Evolutionary conservation across 2,888 invertebrate species (phyloP), one percentile per base, ranked within the genome.

Genomic region (Lithophane leautieri): DNA sequence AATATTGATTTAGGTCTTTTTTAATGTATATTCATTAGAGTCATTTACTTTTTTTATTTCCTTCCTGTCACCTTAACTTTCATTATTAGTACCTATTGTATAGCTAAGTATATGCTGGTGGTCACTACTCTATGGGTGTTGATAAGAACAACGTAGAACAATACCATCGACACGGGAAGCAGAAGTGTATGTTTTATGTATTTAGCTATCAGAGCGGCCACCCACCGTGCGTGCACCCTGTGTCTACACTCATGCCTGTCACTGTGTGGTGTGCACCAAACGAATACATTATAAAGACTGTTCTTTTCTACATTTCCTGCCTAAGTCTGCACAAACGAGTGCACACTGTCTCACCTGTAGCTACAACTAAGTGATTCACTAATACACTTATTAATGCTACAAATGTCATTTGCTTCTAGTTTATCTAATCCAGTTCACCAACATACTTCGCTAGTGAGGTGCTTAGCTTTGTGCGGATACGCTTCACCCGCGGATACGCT

Each of bases 361-460:
- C 12, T 7, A 40, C 12, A 19, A 50, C 40, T 14, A 44, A 73
- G 11, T 74, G 22, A 19, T 65, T 65, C 14, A 19, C 16, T 50
- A 40, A 50, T 42, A 42, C 50, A 52, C 12, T 40, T 62, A 67
- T 42, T 68, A 44, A 68, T 67, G 34, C 34, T 52, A 25, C 52
- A 60, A 22, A 52, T 61, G 12, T 25, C 14, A n/a, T 69, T 68
- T 25, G 16, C 12, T n/a, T 40, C 28, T 78, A 58, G 72, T 78
- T 40, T 28, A 40, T 44, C 19, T 56, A 72, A 79, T 78, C 66
- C n/a, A 66, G 28, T 44, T 65, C 47, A 50, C 12, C 42, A 4
- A n/a, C 19, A 12, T n/a, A 50, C 12, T 42, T 56, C 25, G 16
- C n/a, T 58, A 52, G 71, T 34, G 56, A 28, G 50, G 70, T 56